Base-by-base conservation (phyloP, 2,113 vertebrate genomes). In the Diglossa brunneiventris region DNA sequence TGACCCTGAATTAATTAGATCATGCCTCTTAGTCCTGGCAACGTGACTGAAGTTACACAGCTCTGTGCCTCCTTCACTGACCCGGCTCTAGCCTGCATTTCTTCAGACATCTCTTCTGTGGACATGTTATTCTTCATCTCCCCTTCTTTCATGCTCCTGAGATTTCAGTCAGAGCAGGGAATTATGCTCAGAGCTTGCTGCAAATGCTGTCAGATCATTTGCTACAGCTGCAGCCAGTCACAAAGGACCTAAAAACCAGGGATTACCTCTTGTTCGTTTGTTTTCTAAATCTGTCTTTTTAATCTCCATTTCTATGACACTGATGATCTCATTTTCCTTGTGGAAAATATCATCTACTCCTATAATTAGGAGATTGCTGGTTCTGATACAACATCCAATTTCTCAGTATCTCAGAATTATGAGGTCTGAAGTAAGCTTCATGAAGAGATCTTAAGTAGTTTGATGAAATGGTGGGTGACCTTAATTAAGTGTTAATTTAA, bases 221-320 rank as follows among this genome's bases (percentile, higher is more conserved):
- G 87, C 87, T 93, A 49, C 92, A 94, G 91, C 92, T 96, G 94
- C 86, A 96, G 80, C 39, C 90, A 92, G 83, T 76, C 83, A 92
- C 68, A 90, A 93, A 93, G 73, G 86, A 89, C 80, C 64, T 92
- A 90, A 92, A 96, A 90, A 90, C 30, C 80, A 83, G 83, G 95
- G 94, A 97, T 96, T 95, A 92, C 90, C 76, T 94, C 88, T 83
- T 92, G 85, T 93, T 95, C 33, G 4, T 93, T 97, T 96, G 85
- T 96, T 95, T 96, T 90, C 94, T 89, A 93, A 88, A 94, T 90
- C 82, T 90, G 85, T 85, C 72, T 74, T 74, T 90, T 95, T 92
- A 94, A 93, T 93, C 90, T 92, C 59, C 87, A 59, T 95, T 96
- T 95, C 94, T 96, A 86, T 95, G 88, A 96, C 80, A 93, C n/a